Percentiles rank a stretch among this genome's conserved stretches.
These are phyloP conservation scores for Drosophila quadrilineata DNA, from an alignment of 1,140 invertebrate genomes.

Conservation along the genomic window DNA sequence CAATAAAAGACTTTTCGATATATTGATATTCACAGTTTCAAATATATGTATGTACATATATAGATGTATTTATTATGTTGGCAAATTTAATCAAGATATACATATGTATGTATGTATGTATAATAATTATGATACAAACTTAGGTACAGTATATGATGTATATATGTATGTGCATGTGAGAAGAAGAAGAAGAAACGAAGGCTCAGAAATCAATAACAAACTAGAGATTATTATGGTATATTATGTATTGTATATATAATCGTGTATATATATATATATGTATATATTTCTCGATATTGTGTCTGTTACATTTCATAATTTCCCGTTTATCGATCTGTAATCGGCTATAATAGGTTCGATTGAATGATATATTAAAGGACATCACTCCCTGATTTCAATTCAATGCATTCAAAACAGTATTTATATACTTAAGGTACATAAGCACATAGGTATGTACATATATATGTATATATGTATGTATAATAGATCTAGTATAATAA, in stretches of 20 bases:
- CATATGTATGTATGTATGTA: too few species aligned
- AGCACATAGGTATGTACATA: neutral
- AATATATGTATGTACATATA: too few species aligned
- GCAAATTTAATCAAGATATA: constrained; percentile 27
- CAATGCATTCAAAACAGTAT: constrained; percentile 19
- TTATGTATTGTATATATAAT: too few species aligned
- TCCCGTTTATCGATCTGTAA: neutral
- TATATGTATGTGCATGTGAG: constrained; percentile 6
- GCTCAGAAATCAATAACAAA: neutral
- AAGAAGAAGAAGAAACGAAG: neutral
- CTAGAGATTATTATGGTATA: too few species aligned
- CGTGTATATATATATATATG: too few species aligned
- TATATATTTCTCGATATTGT: too few species aligned
- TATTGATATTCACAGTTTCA: constrained; percentile 2
- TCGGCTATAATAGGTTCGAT: neutral
- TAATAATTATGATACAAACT: constrained; percentile 28
- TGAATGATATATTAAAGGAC: neutral
- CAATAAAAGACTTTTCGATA: too few species aligned
- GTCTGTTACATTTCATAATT: neutral
- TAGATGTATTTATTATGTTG: constrained; percentile 26
- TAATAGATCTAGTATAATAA: neutral
- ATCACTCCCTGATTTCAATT: constrained; percentile 11
- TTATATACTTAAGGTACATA: constrained; percentile 16
- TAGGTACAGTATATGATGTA: too few species aligned
- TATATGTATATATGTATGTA: constrained; percentile 10